Base-by-base conservation (phyloP, 37 sponge, comb jelly and placozoan species). In the Diacarnus erythraeanus region DNA sequence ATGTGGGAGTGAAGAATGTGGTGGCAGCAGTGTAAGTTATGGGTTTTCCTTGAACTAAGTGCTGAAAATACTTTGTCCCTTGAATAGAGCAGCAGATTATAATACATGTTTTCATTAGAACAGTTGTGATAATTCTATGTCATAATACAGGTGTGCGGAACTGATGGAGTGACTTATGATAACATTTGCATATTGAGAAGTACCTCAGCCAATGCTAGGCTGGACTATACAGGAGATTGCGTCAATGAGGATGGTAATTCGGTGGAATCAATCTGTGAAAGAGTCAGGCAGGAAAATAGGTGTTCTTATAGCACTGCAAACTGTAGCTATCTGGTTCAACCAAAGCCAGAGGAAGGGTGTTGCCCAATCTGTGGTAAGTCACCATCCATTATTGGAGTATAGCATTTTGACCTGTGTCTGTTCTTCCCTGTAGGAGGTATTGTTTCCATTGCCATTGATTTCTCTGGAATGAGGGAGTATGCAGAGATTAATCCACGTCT, bases 351-450 rank as follows among this genome's bases (percentile, higher is more conserved):
- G 34, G 76, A 71, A 60, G 86, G 86, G 44, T 86, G 86, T 68
- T 86, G 86, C 65, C 61, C 86, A 4, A 22, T 86, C 25, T 86
- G 86, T 74, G 86, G 86, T 86, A 57, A 67, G 86, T 39, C 26
- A 12, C 30, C 37, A 43, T 34, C 18, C 29, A 25, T 26, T 47
- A 47, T 47, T 47, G 12, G 51, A 12, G 12, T 6, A 47, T 47
- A 47, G 10, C 51, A 47, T 47, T 47, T 47, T 47, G 51, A 15
- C 10, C 10, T 6, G 12, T 47, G 51, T 15, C 51, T 20, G 30
- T 63, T 23, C 8, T 63, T 63, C 17, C 47, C 3, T 40, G 47
- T 71, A 81, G 81, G 81, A 39, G 81, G 81, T 23, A 30, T 81
- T 9, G 42, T 81, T n/a, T 18, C 40, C 37, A 42, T 81, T n/a